These are phyloP conservation scores for Dasyurus viverrinus DNA, from an alignment of 2,113 vertebrate genomes.

Conservation along the genomic window DNA sequence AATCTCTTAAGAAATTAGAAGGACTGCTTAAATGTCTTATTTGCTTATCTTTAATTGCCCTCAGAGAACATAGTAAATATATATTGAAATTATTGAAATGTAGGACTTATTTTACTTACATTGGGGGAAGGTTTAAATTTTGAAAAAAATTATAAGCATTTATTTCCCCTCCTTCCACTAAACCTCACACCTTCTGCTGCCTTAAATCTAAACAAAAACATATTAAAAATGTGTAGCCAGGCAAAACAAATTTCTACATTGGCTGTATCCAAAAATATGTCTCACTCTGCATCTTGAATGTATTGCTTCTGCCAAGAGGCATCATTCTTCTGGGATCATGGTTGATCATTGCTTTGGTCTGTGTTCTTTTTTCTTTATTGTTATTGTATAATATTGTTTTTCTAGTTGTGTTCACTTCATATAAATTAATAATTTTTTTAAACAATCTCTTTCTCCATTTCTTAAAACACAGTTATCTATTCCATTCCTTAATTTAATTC, in stretches of 20 bases:
- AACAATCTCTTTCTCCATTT: not conserved
- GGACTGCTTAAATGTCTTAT: not conserved
- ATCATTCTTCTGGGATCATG: not conserved
- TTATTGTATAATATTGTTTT: not conserved
- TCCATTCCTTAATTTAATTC: not conserved
- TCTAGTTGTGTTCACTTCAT: not conserved
- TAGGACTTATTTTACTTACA: not conserved
- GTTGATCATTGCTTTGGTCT: not conserved
- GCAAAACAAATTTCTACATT: not conserved
- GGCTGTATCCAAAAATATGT: not conserved
- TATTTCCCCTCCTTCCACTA: not conserved
- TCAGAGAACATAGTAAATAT: not conserved
- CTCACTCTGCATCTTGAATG: not conserved
- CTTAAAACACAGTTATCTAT: not conserved
- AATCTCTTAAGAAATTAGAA: constrained; percentile 28
- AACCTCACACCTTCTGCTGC: not conserved
- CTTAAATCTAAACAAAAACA: not conserved
- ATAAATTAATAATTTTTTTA: not conserved
- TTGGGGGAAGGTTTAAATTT: not conserved
- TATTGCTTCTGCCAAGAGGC: not conserved
- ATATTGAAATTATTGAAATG: constrained; percentile 43
- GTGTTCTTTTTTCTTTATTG: not conserved
- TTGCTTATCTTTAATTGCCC: constrained; percentile 41
- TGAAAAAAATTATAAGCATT: not conserved
- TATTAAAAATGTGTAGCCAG: not conserved